These are phyloP conservation scores for Chloroceryle amazona DNA, from an alignment of 2,797 vertebrate genomes.

Conservation along the genomic window DNA sequence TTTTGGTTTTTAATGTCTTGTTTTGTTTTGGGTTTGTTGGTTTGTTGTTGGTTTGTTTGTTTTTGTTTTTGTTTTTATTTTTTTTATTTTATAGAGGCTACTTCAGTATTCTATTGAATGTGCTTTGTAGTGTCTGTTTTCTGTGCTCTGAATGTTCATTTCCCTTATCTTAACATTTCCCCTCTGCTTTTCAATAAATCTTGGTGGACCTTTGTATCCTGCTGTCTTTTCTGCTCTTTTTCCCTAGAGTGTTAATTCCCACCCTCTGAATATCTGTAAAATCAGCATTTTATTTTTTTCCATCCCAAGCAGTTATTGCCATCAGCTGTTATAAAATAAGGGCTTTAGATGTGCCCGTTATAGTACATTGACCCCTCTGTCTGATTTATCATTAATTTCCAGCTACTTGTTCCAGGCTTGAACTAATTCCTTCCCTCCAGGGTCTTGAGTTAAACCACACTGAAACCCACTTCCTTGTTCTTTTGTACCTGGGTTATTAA, in stretches of 20 bases:
- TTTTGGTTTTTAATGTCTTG: neutral
- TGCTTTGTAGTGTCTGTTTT: slow-evolving; percentile 20
- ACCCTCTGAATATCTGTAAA: slow-evolving; percentile 58
- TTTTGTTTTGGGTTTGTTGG: too few relatives aligned
- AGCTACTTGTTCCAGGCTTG: slow-evolving; percentile 70
- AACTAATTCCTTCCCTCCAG: slow-evolving; percentile 58
- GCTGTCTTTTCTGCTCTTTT: slow-evolving; percentile 41
- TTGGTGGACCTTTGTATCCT: slow-evolving; percentile 59
- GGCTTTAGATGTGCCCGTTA: slow-evolving; percentile 74
- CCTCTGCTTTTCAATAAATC: slow-evolving; percentile 68
- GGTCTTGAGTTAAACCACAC: slow-evolving; percentile 44
- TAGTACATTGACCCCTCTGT: slow-evolving; percentile 69
- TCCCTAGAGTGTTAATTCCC: slow-evolving; percentile 62
- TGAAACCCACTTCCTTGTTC: slow-evolving; percentile 35
- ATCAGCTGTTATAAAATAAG: slow-evolving; percentile 75
- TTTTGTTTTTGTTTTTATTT: neutral
- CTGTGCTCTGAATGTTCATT: neutral
- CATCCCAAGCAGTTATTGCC: slow-evolving; percentile 53
- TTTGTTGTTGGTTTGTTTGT: neutral
- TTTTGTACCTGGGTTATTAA: slow-evolving; percentile 56
- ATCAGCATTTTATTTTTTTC: slow-evolving; percentile 75
- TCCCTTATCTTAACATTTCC: slow-evolving; percentile 23
- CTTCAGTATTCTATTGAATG: neutral
- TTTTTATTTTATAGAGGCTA: neutral
- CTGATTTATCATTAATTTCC: slow-evolving; percentile 79